A percentile compares a stretch with the other conserved stretches of the same genome.
Conservation (phyloP, 2,888 invertebrate genomes). For the Cecidostiba fungosa region DNA sequence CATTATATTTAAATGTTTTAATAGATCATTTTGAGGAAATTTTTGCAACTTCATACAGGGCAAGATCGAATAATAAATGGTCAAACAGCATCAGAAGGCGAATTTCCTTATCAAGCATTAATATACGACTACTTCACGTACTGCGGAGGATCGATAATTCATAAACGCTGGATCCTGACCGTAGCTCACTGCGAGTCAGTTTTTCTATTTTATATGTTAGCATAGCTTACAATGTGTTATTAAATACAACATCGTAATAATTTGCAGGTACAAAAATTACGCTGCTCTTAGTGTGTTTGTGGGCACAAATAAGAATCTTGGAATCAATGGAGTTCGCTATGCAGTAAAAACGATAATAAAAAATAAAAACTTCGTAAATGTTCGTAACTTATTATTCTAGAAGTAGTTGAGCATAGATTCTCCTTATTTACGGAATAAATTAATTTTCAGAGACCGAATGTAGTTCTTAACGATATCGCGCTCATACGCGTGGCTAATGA, state of each 20-base stretch:
- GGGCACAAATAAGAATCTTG: constrained; percentile 13
- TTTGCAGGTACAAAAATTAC: background rate
- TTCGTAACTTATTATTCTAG: background rate
- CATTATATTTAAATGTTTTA: too few species aligned
- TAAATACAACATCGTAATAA: background rate
- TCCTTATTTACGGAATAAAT: background rate
- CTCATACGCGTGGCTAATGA: constrained; percentile 62
- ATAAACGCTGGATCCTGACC: constrained; percentile 81
- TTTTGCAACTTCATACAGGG: background rate
- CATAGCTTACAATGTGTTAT: background rate
- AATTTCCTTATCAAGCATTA: constrained; percentile 81
- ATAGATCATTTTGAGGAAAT: background rate
- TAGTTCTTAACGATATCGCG: constrained; percentile 63
- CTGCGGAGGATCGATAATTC: constrained; percentile 82
- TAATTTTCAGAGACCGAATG: constrained; percentile 24
- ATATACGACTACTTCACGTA: constrained; percentile 79
- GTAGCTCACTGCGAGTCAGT: constrained; percentile 80
- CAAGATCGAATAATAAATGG: constrained; percentile 76
- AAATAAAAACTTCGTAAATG: background rate
- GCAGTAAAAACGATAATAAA: background rate
- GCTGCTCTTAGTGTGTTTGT: background rate
- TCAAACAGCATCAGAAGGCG: constrained; percentile 80
- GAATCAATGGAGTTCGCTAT: background rate
- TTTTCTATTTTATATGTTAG: background rate
- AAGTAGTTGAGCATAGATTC: background rate